Evolutionary conservation across 2,888 invertebrate species (phyloP), one percentile per base, ranked within the genome.

Genomic region (Zele albiditarsus): DNA sequence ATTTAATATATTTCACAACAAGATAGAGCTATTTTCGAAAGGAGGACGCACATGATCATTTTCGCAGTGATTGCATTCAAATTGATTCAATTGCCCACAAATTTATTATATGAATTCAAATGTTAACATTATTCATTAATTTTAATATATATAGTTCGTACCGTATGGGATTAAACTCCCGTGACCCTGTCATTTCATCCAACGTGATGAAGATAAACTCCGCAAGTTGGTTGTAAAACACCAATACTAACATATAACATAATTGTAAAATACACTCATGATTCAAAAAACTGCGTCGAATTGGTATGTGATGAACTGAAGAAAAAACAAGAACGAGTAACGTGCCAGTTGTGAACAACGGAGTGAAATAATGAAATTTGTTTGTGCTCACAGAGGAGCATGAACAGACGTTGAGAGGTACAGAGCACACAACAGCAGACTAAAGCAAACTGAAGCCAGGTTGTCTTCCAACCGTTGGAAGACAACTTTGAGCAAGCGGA

Each of bases 131-230:
- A 28, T 28, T 28, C 1, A 31, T n/a, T 28, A 16, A 60, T 60
- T 60, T 1, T 16, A 25, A 31, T 60, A n/a, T 14, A 60, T 20
- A n/a, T n/a, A 20, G 1, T 33, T 20, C 86, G 84, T 87, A 87
- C 87, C 87, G 87, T 87, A 86, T 86, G 84, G 87, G 85, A 84
- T 87, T 87, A 84, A 85, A 86, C 83, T 87, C 87, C 85, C 85
- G 86, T 84, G 87, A 86, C 80, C 87, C 87, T 82, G 86, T 85
- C 87, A 87, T 87, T 81, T 82, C 82, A 82, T 78, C 79, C 66
- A 73, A 57, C 49, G 70, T 74, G 65, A 69, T 66, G 8, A 53
- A 16, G 10, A 31, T 62, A n/a, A 25, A 33, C 33, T 20, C 14
- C 6, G 8, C 53, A 53, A 53, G 53, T 53, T 53, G 20, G n/a